Percentiles rank a stretch among this genome's conserved stretches.
phyloP scores from a whole-genome alignment of 2,888 invertebrate genomes.

The Allophyes oxyacanthae region DNA sequence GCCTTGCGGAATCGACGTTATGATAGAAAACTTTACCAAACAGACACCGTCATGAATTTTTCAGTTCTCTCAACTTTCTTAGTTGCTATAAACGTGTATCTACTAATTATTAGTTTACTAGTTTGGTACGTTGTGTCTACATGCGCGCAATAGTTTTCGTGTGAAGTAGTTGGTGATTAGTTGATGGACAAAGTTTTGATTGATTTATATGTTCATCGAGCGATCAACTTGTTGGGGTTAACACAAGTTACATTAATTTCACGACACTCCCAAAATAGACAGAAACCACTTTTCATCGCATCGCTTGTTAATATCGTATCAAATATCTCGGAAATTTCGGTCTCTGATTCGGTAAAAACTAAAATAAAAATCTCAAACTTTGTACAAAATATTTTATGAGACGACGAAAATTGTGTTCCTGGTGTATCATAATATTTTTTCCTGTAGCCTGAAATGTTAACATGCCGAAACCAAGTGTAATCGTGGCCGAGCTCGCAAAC shows the following conservation, averaged over 20 bases:
- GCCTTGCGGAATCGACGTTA: too few species aligned
- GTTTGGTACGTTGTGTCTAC: neutral
- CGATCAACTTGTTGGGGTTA: neutral
- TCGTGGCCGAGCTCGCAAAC: conserved; percentile 12
- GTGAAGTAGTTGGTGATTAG: conserved; percentile 14
- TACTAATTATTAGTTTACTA: neutral
- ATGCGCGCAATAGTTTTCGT: neutral
- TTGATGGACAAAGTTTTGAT: conserved; percentile 17
- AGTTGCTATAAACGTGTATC: neutral
- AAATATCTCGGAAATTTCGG: neutral
- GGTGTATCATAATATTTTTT: conserved; percentile 13
- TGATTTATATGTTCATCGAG: conserved; percentile 4
- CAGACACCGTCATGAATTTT: neutral
- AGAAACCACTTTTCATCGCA: conserved; percentile 5
- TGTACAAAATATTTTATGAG: neutral
- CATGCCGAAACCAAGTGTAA: conserved; percentile 5
- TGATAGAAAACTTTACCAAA: conserved; percentile 4
- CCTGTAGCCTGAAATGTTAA: conserved; percentile 5
- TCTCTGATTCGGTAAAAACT: too few species aligned
- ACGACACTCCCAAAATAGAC: conserved; percentile 4
- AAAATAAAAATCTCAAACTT: too few species aligned
- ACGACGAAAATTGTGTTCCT: conserved; percentile 5
- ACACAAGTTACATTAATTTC: neutral
- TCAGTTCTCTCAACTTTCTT: conserved; percentile 2
- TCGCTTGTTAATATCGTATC: conserved; percentile 7